Percentiles rank a stretch among this genome's conserved stretches.
These are phyloP conservation scores for Scarus forsteni DNA, from an alignment of 2,797 vertebrate genomes.

Conservation along the genomic window DNA sequence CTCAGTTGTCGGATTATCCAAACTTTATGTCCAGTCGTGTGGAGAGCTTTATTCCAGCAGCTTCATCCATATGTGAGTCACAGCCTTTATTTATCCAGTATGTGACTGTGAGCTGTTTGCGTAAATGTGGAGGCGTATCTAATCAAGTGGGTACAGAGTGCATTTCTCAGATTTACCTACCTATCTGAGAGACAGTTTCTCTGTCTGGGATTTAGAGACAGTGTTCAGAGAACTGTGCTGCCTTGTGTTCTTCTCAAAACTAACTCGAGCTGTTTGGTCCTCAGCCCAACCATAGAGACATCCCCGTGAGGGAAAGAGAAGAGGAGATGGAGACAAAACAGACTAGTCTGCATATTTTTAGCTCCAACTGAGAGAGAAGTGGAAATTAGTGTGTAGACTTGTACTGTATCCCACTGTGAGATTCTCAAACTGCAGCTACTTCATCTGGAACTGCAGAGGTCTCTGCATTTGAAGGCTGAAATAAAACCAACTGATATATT, in stretches of 20 bases:
- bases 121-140: slow-evolving; percentile 55
- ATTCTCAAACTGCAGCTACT: background rate
- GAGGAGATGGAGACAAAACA: slow-evolving; percentile 23
- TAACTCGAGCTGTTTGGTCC: slow-evolving; percentile 29
- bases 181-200: slow-evolving; percentile 31
- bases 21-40: slow-evolving; percentile 12
- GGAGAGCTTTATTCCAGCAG: slow-evolving; percentile 30
- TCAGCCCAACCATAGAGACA: slow-evolving; percentile 19
- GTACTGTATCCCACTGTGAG: background rate
- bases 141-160: slow-evolving; percentile 58
- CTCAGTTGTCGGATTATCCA: slow-evolving; percentile 27
- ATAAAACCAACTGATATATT: slow-evolving; percentile 19
- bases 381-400: background rate
- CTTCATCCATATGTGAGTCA: slow-evolving; percentile 56
- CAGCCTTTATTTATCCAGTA: slow-evolving; percentile 46
- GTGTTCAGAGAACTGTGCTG: slow-evolving; percentile 26
- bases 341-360: slow-evolving; percentile 3
- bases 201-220: slow-evolving; percentile 22
- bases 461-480: background rate
- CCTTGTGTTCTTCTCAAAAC: slow-evolving; percentile 23
- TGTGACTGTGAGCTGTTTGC: slow-evolving; percentile 51
- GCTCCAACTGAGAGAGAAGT: background rate
- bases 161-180: slow-evolving; percentile 47
- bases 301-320: slow-evolving; percentile 5
- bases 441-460: background rate